Base-by-base conservation (phyloP, 1,140 invertebrate genomes). In the Reticulitermes speratus region DNA sequence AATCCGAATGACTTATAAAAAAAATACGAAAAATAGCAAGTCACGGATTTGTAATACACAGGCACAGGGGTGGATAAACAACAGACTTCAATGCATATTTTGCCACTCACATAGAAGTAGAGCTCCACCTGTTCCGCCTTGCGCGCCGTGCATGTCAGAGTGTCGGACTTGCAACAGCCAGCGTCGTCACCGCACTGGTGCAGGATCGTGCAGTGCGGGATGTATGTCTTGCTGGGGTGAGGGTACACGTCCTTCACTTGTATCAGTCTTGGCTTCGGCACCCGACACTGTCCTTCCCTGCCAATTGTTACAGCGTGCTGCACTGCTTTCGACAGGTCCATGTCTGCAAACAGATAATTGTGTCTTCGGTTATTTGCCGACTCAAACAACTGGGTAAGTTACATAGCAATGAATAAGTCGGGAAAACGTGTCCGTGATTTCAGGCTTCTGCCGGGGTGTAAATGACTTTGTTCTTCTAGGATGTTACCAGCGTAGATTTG, bases 111-210 rank as follows among this genome's bases (percentile, higher is more conserved):
- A 90, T 94, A 94, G 90, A 96, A 96, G 88, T 94, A 93, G 30
- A 96, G 92, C 86, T 95, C 93, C 32, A 96, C 93, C 82, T 90
- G 91, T 82, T 94, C 92, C 21, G 92, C 92, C 7, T 91, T 91
- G 89, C 95, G 96, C 5, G 95, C 93, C 44, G 93, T 93, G 89
- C 96, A 96, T 44, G 93, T 94, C 83, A 93, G 91, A 9, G 91
- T 89, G 86, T 94, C 93, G 25, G 92, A 91, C 44, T 89, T 90
- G 89, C 96, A 96, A 89, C 96, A 96, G 86, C 96, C 96, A 19
- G 94, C 95, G 89, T 96, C 95, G 88, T 96, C 95, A n/a, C 94
- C 93, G 89, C 96, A 96, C 87, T 94, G 93, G 89, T 96, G 94
- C 75, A 96, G 89, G 32, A 95, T 93, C 9, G 95, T 95, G 89